Evolutionary conservation across 2,797 vertebrate genomes (phyloP).

Genomic region (Melanotaenia boesemani): DNA sequence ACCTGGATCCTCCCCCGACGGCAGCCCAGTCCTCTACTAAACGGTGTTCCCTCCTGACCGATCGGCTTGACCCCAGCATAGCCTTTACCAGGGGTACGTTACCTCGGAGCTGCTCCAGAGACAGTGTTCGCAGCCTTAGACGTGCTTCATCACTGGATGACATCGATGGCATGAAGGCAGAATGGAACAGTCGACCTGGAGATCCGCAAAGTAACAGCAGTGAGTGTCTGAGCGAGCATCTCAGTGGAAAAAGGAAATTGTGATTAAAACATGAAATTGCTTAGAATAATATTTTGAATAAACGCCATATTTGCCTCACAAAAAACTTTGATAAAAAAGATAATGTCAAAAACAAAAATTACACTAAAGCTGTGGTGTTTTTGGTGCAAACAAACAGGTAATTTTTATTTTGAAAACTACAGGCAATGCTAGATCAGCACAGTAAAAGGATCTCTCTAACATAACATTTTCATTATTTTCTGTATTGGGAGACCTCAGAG

Average conservation of each 20-base stretch:
- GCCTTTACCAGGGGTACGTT: constrained; percentile 69
- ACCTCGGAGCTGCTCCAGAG: constrained; percentile 80
- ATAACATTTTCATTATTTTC: background rate
- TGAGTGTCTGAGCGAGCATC: constrained; percentile 53
- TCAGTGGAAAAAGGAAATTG: background rate
- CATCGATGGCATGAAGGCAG: constrained; percentile 86
- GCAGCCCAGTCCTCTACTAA: constrained; percentile 72
- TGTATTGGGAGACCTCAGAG: background rate
- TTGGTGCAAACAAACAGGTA: background rate
- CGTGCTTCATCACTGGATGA: constrained; percentile 90
- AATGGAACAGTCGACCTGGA: constrained; percentile 69
- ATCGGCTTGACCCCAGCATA: constrained; percentile 75
- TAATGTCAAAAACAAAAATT: background rate
- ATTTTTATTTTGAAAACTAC: too few species aligned
- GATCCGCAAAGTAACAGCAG: constrained; percentile 68
- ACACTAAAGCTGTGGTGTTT: background rate
- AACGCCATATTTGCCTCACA: background rate
- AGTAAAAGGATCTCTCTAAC: background rate
- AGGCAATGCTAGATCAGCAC: background rate
- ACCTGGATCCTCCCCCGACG: constrained; percentile 72
- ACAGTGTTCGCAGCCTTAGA: constrained; percentile 87
- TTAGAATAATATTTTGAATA: background rate
- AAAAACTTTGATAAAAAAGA: background rate
- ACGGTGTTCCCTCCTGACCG: constrained; percentile 75
- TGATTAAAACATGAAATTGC: background rate